phyloP scores from a whole-genome alignment of 2,113 vertebrate species.

The Puntigrus tetrazona region DNA sequence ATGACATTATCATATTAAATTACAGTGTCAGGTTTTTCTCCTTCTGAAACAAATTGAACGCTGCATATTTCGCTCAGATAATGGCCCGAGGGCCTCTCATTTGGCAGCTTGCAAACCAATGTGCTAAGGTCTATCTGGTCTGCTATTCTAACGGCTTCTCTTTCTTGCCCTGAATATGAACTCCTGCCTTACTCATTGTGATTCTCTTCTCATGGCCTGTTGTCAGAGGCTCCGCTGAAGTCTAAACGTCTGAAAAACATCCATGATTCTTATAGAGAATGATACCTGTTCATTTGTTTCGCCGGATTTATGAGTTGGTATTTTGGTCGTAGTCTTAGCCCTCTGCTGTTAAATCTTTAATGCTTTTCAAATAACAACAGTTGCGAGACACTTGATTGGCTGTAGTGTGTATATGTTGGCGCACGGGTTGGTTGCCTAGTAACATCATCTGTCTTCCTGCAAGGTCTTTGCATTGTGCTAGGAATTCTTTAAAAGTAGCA shows the following conservation, averaged over 20 bases:
- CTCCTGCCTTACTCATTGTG: constrained; percentile 44
- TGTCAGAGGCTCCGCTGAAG: constrained; percentile 25
- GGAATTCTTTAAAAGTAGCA: constrained; percentile 54
- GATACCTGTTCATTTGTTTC: constrained; percentile 38
- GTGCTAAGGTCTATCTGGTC: constrained; percentile 27
- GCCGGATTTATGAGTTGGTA: background rate
- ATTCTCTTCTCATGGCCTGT: constrained; percentile 44
- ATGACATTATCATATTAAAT: constrained; percentile 39
- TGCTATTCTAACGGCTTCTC: constrained; percentile 35
- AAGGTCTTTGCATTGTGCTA: constrained; percentile 65
- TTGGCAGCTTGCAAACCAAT: constrained; percentile 36
- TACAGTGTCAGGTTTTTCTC: constrained; percentile 29
- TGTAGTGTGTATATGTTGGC: constrained; percentile 49
- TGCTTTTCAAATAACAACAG: background rate
- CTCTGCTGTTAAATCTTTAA: constrained; percentile 8
- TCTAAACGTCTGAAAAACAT: constrained; percentile 41
- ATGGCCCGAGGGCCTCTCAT: constrained; percentile 46
- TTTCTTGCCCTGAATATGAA: constrained; percentile 49
- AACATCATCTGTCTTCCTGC: constrained; percentile 54
- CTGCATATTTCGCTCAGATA: constrained; percentile 27
- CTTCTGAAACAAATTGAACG: constrained; percentile 39
- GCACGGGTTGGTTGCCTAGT: constrained; percentile 60
- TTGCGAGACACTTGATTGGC: constrained; percentile 46
- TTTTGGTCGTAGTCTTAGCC: background rate
- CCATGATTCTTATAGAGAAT: background rate